phyloP scores from a whole-genome alignment of 2,113 vertebrate genomes.

The Turnix velox region DNA sequence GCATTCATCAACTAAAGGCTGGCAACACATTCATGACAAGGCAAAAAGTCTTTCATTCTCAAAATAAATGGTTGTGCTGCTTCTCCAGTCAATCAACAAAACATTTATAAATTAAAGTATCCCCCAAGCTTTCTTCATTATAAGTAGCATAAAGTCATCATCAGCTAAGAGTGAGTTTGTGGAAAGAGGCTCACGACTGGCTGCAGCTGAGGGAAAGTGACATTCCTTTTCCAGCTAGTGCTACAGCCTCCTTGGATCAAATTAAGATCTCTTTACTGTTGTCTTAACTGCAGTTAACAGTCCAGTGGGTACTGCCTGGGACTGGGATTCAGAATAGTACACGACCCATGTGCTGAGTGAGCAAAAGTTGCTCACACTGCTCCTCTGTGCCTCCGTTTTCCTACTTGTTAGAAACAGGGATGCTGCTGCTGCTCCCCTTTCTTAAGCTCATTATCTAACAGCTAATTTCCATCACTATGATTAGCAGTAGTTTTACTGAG shows the following conservation, averaged over 20 bases:
- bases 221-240: not conserved
- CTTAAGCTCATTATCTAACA: not conserved
- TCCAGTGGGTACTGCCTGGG: not conserved
- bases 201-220: not conserved
- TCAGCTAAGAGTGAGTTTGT: not conserved
- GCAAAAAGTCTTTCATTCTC: not conserved
- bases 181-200: not conserved
- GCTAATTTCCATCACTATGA: not conserved
- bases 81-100: not conserved
- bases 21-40: not conserved
- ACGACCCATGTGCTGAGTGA: not conserved
- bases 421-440: not conserved
- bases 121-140: not conserved
- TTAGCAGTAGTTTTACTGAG: not conserved
- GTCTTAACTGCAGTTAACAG: not conserved
- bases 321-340: not conserved
- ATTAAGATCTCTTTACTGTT: not conserved
- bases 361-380: not conserved
- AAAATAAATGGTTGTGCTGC: not conserved
- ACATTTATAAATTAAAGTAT: not conserved
- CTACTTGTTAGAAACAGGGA: not conserved
- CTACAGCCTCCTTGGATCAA: not conserved
- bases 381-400: not conserved
- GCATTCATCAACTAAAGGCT: not conserved
- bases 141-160: not conserved